Base-by-base conservation (phyloP, 1,140 invertebrate genomes). In the Tachypleus tridentatus region DNA sequence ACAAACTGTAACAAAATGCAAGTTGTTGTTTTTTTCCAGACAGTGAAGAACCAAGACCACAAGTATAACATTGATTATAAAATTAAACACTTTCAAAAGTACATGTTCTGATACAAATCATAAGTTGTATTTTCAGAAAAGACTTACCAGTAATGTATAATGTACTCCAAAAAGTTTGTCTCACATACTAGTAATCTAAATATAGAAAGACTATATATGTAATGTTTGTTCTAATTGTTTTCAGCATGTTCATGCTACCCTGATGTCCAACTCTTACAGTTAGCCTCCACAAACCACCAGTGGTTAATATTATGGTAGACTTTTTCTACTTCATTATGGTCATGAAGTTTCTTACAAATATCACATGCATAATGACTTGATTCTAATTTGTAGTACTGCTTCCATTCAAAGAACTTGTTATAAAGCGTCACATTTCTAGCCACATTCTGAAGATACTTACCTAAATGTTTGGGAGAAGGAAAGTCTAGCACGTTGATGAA, bases 401-500 rank as follows among this genome's bases (percentile, higher is more conserved):
- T 76, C 75, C 75, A 77, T 6, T 64, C 49, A 64, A 78, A 75
- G 65, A 74, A 78, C 11, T 68, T 65, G 10, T 70, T 58, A 65
- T 77, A 77, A 29, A 70, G 66, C 10, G 71, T 62, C 4, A 64
- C 64, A 68, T 77, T 68, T 48, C 70, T 69, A 57, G 67, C 56
- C 11, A 76, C 64, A 0, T 73, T 47, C 6, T 70, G 60, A 51
- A 68, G 66, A 60, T 70, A 72, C 3, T 65, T 47, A 6, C 72
- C 76, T 29, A 78, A 66, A 8, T 72, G 60, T 65, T 62, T 54
- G 3, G 73, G 74, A 5, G 69, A 61, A 52, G 64, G 47, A 61
- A 73, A 76, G 53, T 71, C 65, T 3, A 69, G 62, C 6, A 72
- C 75, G 69, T 77, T 68, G 58, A 80, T 79, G 63, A 69, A 80